A percentile compares a stretch with the other conserved stretches of the same genome.
phyloP scores from a whole-genome alignment of 2,888 invertebrate species.

The Sinohyriopsis cumingii region DNA sequence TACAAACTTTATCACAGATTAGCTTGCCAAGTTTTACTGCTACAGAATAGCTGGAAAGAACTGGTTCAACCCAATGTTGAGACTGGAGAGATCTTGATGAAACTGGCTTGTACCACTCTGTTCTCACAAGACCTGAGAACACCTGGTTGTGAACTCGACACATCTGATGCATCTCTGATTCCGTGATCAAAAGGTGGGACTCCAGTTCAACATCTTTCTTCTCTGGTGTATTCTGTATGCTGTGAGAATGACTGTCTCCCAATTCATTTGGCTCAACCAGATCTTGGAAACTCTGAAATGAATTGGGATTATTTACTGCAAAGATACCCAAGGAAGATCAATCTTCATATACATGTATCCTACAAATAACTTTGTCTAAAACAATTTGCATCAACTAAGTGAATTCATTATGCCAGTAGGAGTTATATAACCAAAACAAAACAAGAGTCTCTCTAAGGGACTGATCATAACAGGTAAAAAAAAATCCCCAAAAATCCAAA shows the following conservation, averaged over 20 bases:
- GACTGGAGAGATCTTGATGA: constrained; percentile 11
- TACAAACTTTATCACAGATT: constrained; percentile 38
- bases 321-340: too few species aligned
- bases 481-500: too few species aligned
- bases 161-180: constrained; percentile 53
- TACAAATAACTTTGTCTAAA: too few species aligned
- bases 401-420: too few species aligned
- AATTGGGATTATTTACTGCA: not conserved
- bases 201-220: constrained; percentile 5
- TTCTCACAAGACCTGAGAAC: constrained; percentile 46
- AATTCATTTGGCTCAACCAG: constrained; percentile 56
- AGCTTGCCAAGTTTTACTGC: constrained; percentile 44
- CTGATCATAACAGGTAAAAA: too few species aligned
- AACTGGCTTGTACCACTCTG: constrained; percentile 48
- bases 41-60: constrained; percentile 52
- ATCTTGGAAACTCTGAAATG: constrained; percentile 65
- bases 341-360: too few species aligned
- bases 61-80: constrained; percentile 48
- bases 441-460: too few species aligned
- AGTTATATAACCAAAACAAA: too few species aligned
- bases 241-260: constrained; percentile 38
- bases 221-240: constrained; percentile 5
- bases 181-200: constrained; percentile 47
- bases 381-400: too few species aligned
- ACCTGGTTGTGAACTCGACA: constrained; percentile 46